phyloP scores from a whole-genome alignment of 2,888 invertebrate species.

The Agapostemon virescens region DNA sequence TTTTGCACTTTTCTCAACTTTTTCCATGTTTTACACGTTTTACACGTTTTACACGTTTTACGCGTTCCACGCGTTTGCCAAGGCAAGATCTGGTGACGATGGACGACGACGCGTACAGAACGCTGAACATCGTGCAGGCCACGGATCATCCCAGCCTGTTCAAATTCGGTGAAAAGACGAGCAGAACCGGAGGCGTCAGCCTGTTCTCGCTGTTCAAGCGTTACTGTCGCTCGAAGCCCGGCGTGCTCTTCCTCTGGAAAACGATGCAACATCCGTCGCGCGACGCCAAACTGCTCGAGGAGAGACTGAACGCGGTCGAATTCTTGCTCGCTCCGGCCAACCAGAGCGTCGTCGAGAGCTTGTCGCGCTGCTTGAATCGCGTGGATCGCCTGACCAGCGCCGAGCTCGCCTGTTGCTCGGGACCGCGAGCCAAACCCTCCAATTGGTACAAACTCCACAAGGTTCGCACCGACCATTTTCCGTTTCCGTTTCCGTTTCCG shows the following conservation, averaged over 20 bases:
- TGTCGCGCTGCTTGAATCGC: constrained; percentile 67
- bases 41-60: neutral
- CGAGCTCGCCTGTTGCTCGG: constrained; percentile 69
- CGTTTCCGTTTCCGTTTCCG: neutral
- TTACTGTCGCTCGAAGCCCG: constrained; percentile 86
- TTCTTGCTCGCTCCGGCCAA: constrained; percentile 86
- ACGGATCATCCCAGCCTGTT: constrained; percentile 88
- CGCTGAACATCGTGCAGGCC: constrained; percentile 89
- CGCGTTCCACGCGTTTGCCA: neutral
- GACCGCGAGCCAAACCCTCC: constrained; percentile 68
- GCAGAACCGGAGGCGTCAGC: constrained; percentile 87
- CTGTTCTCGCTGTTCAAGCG: constrained; percentile 87
- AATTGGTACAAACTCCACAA: constrained; percentile 75
- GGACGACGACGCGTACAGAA: constrained; percentile 87
- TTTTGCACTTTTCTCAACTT: too few species aligned
- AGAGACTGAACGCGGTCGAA: constrained; percentile 86
- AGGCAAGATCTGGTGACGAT: constrained; percentile 87
- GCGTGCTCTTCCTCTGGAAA: constrained; percentile 84
- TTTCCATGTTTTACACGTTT: neutral
- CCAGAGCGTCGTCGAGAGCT: constrained; percentile 83
- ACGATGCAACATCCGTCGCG: constrained; percentile 88
- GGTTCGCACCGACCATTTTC: constrained; percentile 48
- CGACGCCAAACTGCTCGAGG: constrained; percentile 83
- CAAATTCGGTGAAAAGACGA: constrained; percentile 84
- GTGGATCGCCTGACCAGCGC: constrained; percentile 67